phyloP scores from a whole-genome alignment of 2,888 invertebrate species.

The Stramonita haemastoma region DNA sequence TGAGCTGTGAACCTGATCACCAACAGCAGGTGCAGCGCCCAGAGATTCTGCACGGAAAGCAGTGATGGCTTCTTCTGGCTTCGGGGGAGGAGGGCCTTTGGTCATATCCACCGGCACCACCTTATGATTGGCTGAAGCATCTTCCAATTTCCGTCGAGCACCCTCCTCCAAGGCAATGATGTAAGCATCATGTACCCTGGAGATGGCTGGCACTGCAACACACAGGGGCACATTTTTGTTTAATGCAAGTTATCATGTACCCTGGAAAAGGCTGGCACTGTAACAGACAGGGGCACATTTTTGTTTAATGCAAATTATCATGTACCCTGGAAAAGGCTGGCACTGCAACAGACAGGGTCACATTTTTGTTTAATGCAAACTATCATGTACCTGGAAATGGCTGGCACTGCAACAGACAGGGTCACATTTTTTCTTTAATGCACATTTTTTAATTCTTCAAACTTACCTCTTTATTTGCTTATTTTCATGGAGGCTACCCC shows the following conservation, averaged over 20 bases:
- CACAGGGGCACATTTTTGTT: neutral
- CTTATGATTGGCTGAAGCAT: constrained; percentile 94
- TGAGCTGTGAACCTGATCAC: neutral
- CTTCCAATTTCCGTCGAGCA: constrained; percentile 92
- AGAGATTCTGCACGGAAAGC: constrained; percentile 14
- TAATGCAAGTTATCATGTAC: constrained; percentile 84
- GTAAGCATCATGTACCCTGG: constrained; percentile 91
- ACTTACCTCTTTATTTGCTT: neutral
- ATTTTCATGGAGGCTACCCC: neutral
- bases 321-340: constrained; percentile 80
- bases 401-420: constrained; percentile 56
- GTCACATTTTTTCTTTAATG: neutral
- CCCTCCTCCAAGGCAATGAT: constrained; percentile 98
- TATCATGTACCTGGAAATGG: constrained; percentile 84
- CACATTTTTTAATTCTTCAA: neutral
- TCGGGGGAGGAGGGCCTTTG: constrained; percentile 80
- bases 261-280: constrained; percentile 59
- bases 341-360: constrained; percentile 55
- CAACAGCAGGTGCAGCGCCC: neutral
- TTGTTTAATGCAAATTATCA: constrained; percentile 80
- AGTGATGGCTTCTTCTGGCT: constrained; percentile 30
- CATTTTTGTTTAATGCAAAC: neutral
- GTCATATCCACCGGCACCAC: constrained; percentile 96
- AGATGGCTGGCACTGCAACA: constrained; percentile 59
- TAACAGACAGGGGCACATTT: constrained; percentile 46